Evolutionary conservation across 2,113 vertebrate genomes (phyloP).

Genomic region (Atlantisia rogersi): DNA sequence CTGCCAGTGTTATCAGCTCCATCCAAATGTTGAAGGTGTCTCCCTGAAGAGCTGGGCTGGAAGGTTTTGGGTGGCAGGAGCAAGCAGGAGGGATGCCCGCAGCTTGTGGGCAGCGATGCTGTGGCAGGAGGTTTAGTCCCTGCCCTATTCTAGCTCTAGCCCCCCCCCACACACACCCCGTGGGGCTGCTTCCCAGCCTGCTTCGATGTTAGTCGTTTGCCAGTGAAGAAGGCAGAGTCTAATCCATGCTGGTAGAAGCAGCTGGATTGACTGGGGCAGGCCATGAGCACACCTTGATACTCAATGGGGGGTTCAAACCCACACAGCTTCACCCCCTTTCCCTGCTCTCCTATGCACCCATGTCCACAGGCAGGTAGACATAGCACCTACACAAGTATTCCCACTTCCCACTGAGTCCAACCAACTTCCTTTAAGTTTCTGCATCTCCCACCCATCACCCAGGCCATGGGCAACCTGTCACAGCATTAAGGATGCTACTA

Average conservation of each 20-base stretch:
- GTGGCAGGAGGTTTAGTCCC: background rate
- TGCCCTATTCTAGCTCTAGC: background rate
- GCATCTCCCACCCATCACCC: background rate
- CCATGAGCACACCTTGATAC: accelerated
- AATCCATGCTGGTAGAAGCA: accelerated
- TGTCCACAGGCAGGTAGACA: accelerated
- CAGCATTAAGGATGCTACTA: background rate
- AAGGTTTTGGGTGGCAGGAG: accelerated
- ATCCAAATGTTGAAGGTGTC: background rate
- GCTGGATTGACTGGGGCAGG: accelerated
- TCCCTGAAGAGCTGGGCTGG: background rate
- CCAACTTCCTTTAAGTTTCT: background rate
- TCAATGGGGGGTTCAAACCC: accelerated
- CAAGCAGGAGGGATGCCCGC: background rate
- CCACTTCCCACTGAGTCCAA: background rate
- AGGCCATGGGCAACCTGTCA: background rate
- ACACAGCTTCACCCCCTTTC: accelerated
- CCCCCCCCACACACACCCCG: background rate
- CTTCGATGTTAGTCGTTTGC: accelerated
- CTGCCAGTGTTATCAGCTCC: background rate
- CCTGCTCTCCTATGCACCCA: background rate
- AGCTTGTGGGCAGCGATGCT: background rate
- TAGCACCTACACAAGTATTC: background rate
- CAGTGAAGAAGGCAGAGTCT: background rate
- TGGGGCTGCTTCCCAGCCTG: background rate